Evolutionary conservation across 2,888 invertebrate species (phyloP).

Genomic region (Gnatocerus cornutus): DNA sequence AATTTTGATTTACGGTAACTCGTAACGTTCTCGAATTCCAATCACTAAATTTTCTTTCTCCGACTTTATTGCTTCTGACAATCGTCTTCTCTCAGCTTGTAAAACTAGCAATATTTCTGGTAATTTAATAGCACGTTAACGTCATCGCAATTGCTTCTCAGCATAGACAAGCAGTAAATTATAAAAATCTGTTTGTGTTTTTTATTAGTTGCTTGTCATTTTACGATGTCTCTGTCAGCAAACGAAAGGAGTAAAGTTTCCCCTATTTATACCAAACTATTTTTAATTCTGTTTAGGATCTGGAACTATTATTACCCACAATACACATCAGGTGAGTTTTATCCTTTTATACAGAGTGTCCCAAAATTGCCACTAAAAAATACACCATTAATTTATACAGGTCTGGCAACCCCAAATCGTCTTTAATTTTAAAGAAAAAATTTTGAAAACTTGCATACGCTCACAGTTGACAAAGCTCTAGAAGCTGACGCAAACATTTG

Average conservation of each 20-base stretch:
- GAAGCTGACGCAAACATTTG: no score
- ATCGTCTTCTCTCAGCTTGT: not conserved
- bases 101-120: not conserved
- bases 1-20: no score
- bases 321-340: slow-evolving; percentile 39
- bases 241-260: not conserved
- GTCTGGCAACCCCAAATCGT: no score
- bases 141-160: not conserved
- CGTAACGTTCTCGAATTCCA: no score
- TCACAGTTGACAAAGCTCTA: no score
- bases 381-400: no score
- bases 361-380: no score
- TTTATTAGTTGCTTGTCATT: slow-evolving; percentile 9
- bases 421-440: no score
- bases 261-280: slow-evolving; percentile 34
- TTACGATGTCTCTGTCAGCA: slow-evolving; percentile 1
- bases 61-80: not conserved
- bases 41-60: not conserved
- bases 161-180: slow-evolving; percentile 22
- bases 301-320: slow-evolving; percentile 30
- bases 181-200: slow-evolving; percentile 22
- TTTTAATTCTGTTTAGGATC: slow-evolving; percentile 40
- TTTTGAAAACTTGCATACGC: no score
- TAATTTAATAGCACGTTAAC: slow-evolving; percentile 14
- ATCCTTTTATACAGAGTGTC: no score